Evolutionary conservation across 2,888 invertebrate species (phyloP).

Genomic region (Melolontha melolontha): DNA sequence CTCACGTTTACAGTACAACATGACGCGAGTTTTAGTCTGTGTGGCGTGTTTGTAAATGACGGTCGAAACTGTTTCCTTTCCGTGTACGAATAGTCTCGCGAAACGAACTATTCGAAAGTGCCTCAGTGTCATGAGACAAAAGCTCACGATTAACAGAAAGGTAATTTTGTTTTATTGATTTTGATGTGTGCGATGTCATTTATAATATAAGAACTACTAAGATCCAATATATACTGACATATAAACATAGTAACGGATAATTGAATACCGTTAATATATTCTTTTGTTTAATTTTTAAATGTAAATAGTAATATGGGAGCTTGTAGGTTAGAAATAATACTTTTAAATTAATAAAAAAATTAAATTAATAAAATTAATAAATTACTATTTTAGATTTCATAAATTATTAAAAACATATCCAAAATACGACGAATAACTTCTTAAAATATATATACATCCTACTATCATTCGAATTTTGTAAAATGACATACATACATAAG

Average conservation of each 20-base stretch:
- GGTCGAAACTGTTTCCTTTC: constrained; percentile 51
- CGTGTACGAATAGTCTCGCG: constrained; percentile 52
- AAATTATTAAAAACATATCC: too few relatives aligned
- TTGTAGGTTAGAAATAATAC: too few relatives aligned
- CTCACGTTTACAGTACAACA: constrained; percentile 48
- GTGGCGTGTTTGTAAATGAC: constrained; percentile 54
- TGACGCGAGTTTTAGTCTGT: constrained; percentile 45
- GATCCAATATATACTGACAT: neutral
- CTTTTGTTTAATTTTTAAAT: too few relatives aligned
- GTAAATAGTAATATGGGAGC: too few relatives aligned
- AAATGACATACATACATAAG: too few relatives aligned
- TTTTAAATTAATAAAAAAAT: too few relatives aligned
- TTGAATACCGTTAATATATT: neutral
- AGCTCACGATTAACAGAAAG: constrained; percentile 63
- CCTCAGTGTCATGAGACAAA: constrained; percentile 63
- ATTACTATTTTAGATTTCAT: too few relatives aligned
- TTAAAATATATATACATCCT: too few relatives aligned
- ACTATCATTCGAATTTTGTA: too few relatives aligned
- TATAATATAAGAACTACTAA: neutral
- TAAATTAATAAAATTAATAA: too few relatives aligned
- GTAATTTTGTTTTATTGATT: constrained; percentile 52
- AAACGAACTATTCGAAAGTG: constrained; percentile 63
- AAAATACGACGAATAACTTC: too few relatives aligned
- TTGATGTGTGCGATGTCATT: neutral
- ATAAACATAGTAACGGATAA: constrained; percentile 1